Evolutionary conservation across 2,888 invertebrate species (phyloP).

Genomic region (Parochlus steinenii): DNA sequence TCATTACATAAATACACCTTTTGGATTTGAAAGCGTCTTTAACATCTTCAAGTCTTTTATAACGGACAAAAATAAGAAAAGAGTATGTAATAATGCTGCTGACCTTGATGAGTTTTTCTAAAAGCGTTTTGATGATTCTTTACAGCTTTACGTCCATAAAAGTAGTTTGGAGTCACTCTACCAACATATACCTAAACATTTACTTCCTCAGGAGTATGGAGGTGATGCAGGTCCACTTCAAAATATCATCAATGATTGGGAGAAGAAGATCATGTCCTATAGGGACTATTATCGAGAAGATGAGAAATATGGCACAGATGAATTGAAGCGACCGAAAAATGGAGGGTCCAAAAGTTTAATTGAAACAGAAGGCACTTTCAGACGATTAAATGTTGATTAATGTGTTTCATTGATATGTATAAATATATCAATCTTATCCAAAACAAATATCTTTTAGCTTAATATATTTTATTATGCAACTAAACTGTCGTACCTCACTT

Average conservation of each 20-base stretch:
- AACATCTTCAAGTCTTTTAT: conserved; percentile 35
- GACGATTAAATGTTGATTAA: conserved; percentile 3
- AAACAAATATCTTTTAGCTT: too few relatives aligned
- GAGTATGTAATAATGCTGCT: conserved; percentile 27
- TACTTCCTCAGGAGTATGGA: conserved; percentile 46
- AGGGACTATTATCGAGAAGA: conserved; percentile 20
- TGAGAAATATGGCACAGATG: conserved; percentile 19
- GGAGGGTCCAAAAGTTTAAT: too few relatives aligned
- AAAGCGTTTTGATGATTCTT: conserved; percentile 5
- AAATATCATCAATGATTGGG: conserved; percentile 16
- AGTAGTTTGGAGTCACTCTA: conserved; percentile 36
- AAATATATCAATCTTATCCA: too few relatives aligned
- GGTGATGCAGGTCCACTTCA: conserved; percentile 36
- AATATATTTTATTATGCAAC: too few relatives aligned
- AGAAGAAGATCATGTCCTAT: conserved; percentile 16
- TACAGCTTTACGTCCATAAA: conserved; percentile 36
- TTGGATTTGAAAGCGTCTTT: conserved; percentile 36
- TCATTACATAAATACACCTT: conserved; percentile 35
- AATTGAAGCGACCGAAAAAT: conserved; percentile 20
- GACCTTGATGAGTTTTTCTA: not conserved
- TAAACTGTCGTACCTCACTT: too few relatives aligned
- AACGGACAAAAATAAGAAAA: conserved; percentile 36
- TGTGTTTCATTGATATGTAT: too few relatives aligned
- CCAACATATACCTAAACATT: conserved; percentile 36
- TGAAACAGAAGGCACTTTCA: conserved; percentile 18